Evolutionary conservation across 2,888 invertebrate species (phyloP).

Genomic region (Gari tellinella): DNA sequence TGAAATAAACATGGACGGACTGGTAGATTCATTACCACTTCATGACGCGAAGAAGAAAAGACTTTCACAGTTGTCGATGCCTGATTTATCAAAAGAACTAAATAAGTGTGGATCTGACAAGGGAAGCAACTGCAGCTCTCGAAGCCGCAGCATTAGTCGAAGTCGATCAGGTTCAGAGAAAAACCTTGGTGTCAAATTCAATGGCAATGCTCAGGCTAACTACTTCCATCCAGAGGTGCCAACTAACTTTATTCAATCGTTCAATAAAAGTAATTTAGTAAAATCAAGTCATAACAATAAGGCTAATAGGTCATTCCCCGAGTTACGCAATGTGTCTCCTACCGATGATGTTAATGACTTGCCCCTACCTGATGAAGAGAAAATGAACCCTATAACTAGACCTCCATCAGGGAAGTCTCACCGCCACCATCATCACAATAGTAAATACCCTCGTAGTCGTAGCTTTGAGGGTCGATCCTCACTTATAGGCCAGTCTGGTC

Average conservation of each 20-base stretch:
- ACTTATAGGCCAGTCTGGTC: slow-evolving; percentile 42
- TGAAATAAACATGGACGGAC: slow-evolving; percentile 74
- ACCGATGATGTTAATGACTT: slow-evolving; percentile 51
- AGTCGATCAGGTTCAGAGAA: slow-evolving; percentile 77
- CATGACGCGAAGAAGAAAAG: slow-evolving; percentile 76
- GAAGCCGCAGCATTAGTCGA: slow-evolving; percentile 62
- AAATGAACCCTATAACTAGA: slow-evolving; percentile 82
- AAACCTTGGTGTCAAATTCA: slow-evolving; percentile 78
- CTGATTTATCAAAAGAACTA: slow-evolving; percentile 77
- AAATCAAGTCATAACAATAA: slow-evolving; percentile 28
- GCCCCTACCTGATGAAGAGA: slow-evolving; percentile 73
- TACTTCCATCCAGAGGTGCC: slow-evolving; percentile 62
- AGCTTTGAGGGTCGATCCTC: slow-evolving; percentile 78
- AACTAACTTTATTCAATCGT: slow-evolving; percentile 58
- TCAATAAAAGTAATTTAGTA: slow-evolving; percentile 28
- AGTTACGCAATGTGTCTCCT: slow-evolving; percentile 64
- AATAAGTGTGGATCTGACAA: slow-evolving; percentile 55
- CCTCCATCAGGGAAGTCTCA: slow-evolving; percentile 62
- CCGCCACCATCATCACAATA: slow-evolving; percentile 43
- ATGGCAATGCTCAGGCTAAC: slow-evolving; percentile 50
- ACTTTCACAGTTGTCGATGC: slow-evolving; percentile 83
- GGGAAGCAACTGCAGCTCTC: slow-evolving; percentile 63
- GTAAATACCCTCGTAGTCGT: slow-evolving; percentile 75
- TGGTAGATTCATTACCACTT: slow-evolving; percentile 70
- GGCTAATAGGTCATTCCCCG: slow-evolving; percentile 70